Conservation (phyloP, 2,888 invertebrate species). For the Chaetoderma sp. region DNA sequence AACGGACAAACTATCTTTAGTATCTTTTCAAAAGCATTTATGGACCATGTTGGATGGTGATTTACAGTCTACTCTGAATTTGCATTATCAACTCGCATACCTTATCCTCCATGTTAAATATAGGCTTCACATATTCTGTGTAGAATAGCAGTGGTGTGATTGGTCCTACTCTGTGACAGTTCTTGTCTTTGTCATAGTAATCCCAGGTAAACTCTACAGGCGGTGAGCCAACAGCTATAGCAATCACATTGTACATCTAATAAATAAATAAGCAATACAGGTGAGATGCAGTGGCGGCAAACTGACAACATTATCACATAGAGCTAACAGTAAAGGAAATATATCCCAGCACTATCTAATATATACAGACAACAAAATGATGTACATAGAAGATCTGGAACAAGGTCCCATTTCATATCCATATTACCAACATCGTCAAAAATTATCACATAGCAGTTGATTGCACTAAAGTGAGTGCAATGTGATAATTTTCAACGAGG, state of each 20-base stretch:
- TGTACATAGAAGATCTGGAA: too few relatives aligned
- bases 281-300: too few relatives aligned
- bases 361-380: background rate
- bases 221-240: slow-evolving; percentile 87
- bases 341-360: background rate
- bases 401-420: too few relatives aligned
- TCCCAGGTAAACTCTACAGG: slow-evolving; percentile 84
- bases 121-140: slow-evolving; percentile 80
- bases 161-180: slow-evolving; percentile 80
- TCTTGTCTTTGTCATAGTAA: slow-evolving; percentile 80
- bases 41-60: background rate
- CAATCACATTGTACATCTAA: slow-evolving; percentile 81
- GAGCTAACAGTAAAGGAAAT: background rate
- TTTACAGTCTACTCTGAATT: background rate
- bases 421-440: too few relatives aligned
- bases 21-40: background rate
- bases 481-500: too few relatives aligned
- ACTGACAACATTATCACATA: background rate
- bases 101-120: slow-evolving; percentile 86
- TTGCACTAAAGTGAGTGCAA: too few relatives aligned
- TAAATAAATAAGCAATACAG: slow-evolving; percentile 2
- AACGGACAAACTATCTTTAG: too few relatives aligned
- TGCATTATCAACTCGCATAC: slow-evolving; percentile 66
- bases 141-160: slow-evolving; percentile 86
- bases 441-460: too few relatives aligned